Percentiles rank a stretch among this genome's conserved stretches.
Conservation (phyloP, 2,113 vertebrate species). For the Ramphastos sulfuratus region DNA sequence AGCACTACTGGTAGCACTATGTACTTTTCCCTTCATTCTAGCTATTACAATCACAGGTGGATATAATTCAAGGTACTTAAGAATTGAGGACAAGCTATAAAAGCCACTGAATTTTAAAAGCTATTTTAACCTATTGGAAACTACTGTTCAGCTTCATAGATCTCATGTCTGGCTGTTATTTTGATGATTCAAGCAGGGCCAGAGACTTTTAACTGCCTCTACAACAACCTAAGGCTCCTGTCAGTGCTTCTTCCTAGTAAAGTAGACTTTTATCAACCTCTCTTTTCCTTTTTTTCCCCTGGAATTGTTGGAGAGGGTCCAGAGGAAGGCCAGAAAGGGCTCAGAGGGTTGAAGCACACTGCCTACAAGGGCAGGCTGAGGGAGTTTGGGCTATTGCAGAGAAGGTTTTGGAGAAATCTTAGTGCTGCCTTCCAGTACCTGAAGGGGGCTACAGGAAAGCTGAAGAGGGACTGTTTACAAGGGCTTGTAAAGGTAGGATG, state of each 20-base stretch:
- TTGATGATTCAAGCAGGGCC: not conserved
- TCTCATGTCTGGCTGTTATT: not conserved
- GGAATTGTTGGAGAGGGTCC: too few species aligned
- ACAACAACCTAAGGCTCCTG: not conserved
- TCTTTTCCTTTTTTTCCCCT: too few species aligned
- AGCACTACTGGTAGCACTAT: not conserved
- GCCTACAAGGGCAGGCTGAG: too few species aligned
- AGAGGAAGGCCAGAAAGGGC: too few species aligned
- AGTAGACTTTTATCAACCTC: not conserved
- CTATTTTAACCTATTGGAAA: constrained; percentile 31
- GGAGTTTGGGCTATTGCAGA: too few species aligned
- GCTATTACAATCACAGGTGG: constrained; percentile 28
- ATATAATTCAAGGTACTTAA: constrained; percentile 64
- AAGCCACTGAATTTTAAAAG: constrained; percentile 47
- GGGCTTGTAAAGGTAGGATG: too few species aligned
- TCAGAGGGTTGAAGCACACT: too few species aligned
- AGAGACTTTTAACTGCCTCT: not conserved
- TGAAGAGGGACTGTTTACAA: too few species aligned
- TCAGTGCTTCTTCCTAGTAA: not conserved
- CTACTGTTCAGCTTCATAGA: not conserved
- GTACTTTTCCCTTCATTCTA: constrained; percentile 66
- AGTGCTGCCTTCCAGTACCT: too few species aligned
- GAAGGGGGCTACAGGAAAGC: too few species aligned
- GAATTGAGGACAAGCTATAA: not conserved
- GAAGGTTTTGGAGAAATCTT: too few species aligned